Conservation (phyloP, 2,888 invertebrate genomes). For the Drosophila nr. perissopoda region DNA sequence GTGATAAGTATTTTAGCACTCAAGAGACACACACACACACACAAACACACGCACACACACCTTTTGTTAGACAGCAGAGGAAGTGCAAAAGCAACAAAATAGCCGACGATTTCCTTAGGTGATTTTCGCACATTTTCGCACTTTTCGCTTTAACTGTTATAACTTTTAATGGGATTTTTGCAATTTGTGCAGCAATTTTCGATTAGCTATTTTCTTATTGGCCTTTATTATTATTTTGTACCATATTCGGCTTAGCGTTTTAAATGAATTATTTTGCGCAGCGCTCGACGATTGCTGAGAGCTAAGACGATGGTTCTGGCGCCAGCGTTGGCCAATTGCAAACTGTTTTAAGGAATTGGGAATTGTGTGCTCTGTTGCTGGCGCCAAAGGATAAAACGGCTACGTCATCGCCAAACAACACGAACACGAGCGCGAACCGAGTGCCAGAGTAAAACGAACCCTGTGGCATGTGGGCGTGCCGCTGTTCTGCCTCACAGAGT, state of each 20-base stretch:
- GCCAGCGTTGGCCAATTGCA: slow-evolving; percentile 69
- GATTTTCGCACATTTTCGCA: slow-evolving; percentile 35
- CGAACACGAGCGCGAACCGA: slow-evolving; percentile 28
- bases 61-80: slow-evolving; percentile 63
- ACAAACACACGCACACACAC: slow-evolving; percentile 57
- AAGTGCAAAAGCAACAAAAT: slow-evolving; percentile 56
- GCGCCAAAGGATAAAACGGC: slow-evolving; percentile 53
- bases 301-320: slow-evolving; percentile 35
- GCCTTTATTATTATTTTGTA: background rate
- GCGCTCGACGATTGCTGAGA: slow-evolving; percentile 22
- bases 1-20: background rate
- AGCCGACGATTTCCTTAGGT: slow-evolving; percentile 27
- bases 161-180: background rate
- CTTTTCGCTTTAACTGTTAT: slow-evolving; percentile 10
- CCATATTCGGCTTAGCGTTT: slow-evolving; percentile 6
- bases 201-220: slow-evolving; percentile 1
- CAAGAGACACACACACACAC: background rate
- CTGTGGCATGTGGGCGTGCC: slow-evolving; percentile 47
- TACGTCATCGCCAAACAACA: slow-evolving; percentile 60
- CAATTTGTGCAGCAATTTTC: background rate
- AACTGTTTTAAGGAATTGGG: slow-evolving; percentile 61
- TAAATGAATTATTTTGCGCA: background rate
- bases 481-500: background rate
- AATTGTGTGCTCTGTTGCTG: slow-evolving; percentile 46
- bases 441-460: slow-evolving; percentile 25